Conservation (phyloP, 2,797 vertebrate genomes). For the Mormyrops attenuatus region DNA sequence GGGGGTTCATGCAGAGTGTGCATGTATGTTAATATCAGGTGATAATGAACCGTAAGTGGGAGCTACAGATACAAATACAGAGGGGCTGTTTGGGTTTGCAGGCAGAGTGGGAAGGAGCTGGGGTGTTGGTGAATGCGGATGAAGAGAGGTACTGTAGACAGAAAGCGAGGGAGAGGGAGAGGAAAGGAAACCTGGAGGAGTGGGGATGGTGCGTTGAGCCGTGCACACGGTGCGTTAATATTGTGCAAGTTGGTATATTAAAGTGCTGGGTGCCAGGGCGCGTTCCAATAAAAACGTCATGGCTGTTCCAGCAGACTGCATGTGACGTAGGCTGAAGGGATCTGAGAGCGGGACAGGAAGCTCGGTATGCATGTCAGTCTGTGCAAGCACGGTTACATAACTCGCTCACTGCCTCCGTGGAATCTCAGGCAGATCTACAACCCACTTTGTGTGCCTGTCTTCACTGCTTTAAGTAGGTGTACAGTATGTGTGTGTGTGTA, state of each 20-base stretch:
- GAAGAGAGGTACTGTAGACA: conserved; percentile 24
- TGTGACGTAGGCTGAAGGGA: conserved; percentile 21
- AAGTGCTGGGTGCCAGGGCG: background rate
- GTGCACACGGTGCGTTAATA: conserved; percentile 19
- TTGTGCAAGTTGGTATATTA: background rate
- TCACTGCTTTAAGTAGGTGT: background rate
- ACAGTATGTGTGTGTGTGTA: background rate
- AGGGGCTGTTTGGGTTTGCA: conserved; percentile 44
- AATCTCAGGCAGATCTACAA: conserved; percentile 16
- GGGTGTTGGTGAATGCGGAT: conserved; percentile 19
- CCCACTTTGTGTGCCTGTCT: background rate
- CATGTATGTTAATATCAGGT: conserved; percentile 10
- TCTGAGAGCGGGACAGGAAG: background rate
- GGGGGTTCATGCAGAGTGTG: background rate
- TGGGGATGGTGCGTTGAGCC: conserved; percentile 33
- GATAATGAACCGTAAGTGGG: conserved; percentile 35
- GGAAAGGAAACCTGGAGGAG: conserved; percentile 32
- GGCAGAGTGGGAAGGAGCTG: conserved; percentile 19
- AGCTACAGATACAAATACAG: conserved; percentile 41
- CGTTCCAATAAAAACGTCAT: background rate
- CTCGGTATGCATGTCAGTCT: background rate
- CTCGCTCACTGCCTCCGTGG: background rate
- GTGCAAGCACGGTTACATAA: conserved; percentile 37
- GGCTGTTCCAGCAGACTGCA: conserved; percentile 17
- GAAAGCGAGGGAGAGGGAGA: conserved; percentile 16